These are phyloP conservation scores for Molorchus minor DNA, from an alignment of 2,888 invertebrate species.

Conservation along the genomic window DNA sequence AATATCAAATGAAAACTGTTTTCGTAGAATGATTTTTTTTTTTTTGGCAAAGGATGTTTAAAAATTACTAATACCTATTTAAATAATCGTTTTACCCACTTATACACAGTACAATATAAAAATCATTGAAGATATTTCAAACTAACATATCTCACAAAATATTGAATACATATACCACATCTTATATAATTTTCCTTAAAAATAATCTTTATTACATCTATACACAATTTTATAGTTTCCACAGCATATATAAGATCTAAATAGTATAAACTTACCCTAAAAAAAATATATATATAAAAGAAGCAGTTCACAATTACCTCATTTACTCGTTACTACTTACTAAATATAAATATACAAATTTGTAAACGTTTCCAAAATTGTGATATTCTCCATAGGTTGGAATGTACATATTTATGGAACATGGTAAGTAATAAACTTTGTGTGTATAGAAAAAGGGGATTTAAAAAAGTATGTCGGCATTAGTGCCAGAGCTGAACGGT, in stretches of 20 bases:
- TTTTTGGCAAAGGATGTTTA: too few relatives aligned
- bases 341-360: conserved; percentile 34
- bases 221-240: too few relatives aligned
- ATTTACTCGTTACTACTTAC: conserved; percentile 10
- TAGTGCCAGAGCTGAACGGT: conserved; percentile 60
- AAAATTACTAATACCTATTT: too few relatives aligned
- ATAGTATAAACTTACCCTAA: background rate
- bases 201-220: too few relatives aligned
- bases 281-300: conserved; percentile 26
- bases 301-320: conserved; percentile 30
- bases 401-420: conserved; percentile 35
- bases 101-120: too few relatives aligned
- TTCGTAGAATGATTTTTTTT: too few relatives aligned
- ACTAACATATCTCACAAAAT: too few relatives aligned
- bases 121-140: too few relatives aligned
- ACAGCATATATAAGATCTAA: conserved; percentile 24
- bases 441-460: background rate
- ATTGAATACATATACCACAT: too few relatives aligned
- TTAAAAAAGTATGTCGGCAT: conserved; percentile 61
- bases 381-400: conserved; percentile 35
- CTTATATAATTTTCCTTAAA: too few relatives aligned
- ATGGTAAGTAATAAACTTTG: conserved; percentile 6
- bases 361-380: conserved; percentile 39
- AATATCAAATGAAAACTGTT: too few relatives aligned
- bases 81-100: too few relatives aligned